Evolutionary conservation across 2,113 vertebrate species (phyloP), one percentile per base, ranked within the genome.

Genomic region (Octodon degus): DNA sequence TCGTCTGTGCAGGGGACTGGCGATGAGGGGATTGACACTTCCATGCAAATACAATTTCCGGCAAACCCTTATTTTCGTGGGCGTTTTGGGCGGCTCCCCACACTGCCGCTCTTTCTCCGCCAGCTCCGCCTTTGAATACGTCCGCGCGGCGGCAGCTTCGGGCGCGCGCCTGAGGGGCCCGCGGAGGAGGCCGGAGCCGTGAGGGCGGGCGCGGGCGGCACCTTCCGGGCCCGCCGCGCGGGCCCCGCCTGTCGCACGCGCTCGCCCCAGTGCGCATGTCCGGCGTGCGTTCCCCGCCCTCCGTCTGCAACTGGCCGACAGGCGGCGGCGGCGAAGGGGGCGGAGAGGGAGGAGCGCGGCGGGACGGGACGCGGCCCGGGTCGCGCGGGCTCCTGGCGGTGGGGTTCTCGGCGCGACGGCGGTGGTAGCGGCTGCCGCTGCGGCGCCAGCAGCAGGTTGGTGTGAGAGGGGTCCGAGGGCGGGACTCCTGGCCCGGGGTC

Each of bases 271-370:
- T 94, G 97, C 97, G 97, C 97, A 98, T 97, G 97, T 96, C 97
- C 74, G 40, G 50, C 6, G 63, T 82, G 74, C 10, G 16, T 27
- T 92, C 86, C 67, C 86, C 90, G 24, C 97, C 96, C 96, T 86
- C 86, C 40, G 94, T 93, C 97, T 95, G 98, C 98, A 98, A 98
- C 98, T 94, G 98, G 97, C 95, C 89, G 47, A 96, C 96, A 86
- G 97, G 97, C 95, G 96, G 97, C 77, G 83, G 95, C 77, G 19
- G 53, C 43, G 43, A 72, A 95, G 89, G 95, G 95, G 96, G 97
- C 95, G 97, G 96, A 97, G 96, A 89, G 58, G 70, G 65, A 58
- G 90, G 95, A 93, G 90, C 60, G 83, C 90, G 40, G 93, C 89
- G 62, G 90, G 87, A 96, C 89, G 62, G 90, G 87, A 96, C 94